Evolutionary conservation across 1,140 invertebrate species (phyloP).

Genomic region (Lepeophtheirus salmonis): DNA sequence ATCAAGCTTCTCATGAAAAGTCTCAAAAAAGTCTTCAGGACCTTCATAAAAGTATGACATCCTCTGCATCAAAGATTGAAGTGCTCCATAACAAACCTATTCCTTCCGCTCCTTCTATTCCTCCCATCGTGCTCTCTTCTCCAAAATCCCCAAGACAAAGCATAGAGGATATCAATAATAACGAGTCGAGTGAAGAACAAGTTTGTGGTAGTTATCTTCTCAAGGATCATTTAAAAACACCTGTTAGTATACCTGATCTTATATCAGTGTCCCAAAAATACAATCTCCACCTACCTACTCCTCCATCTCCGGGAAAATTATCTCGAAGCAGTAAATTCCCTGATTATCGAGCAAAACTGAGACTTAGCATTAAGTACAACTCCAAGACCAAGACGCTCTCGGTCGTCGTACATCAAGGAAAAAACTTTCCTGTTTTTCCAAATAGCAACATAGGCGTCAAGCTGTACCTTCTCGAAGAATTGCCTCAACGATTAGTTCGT

Average conservation of each 20-base stretch:
- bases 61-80: not conserved
- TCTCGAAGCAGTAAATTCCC: not conserved
- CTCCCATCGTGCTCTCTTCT: not conserved
- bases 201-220: not conserved
- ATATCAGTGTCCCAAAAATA: not conserved
- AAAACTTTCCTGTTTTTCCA: not conserved
- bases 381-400: not conserved
- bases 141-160: not conserved
- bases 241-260: not conserved
- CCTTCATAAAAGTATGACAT: constrained; percentile 1
- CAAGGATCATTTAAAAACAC: not conserved
- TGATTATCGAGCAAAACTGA: not conserved
- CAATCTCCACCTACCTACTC: not conserved
- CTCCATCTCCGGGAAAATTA: not conserved
- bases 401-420: not conserved
- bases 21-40: constrained; percentile 2
- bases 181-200: not conserved
- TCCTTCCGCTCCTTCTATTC: too few relatives aligned
- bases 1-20: not conserved
- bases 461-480: not conserved
- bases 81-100: not conserved
- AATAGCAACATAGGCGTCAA: constrained; percentile 6
- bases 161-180: not conserved
- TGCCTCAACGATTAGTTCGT: not conserved
- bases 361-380: constrained; percentile 5